Evolutionary conservation across 2,888 invertebrate species (phyloP).

Genomic region (Rhagium mordax): DNA sequence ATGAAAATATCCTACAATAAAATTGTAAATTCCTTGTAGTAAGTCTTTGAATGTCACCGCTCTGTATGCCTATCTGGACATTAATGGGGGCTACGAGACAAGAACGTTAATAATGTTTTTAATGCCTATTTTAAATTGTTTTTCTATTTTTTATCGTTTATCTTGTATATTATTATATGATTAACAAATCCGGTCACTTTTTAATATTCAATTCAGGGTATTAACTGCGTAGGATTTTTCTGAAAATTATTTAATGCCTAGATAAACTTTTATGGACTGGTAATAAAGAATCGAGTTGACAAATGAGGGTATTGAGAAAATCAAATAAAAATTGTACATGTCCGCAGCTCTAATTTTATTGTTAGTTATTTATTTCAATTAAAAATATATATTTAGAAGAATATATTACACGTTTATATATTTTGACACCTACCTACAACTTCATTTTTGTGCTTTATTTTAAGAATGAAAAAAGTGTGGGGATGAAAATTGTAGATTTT

Average conservation of each 20-base stretch:
- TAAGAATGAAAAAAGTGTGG: too few species aligned
- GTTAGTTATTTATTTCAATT: background rate
- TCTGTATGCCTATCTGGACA: slow-evolving; percentile 64
- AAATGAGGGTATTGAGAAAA: slow-evolving; percentile 7
- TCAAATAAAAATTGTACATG: background rate
- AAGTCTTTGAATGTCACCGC: slow-evolving; percentile 66
- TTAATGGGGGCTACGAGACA: slow-evolving; percentile 66
- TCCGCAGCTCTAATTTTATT: background rate
- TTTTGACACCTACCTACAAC: too few species aligned
- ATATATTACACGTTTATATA: too few species aligned
- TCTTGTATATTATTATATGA: slow-evolving; percentile 13
- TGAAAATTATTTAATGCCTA: slow-evolving; percentile 2
- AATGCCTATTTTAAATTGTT: slow-evolving; percentile 61
- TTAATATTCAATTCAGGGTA: slow-evolving; percentile 13
- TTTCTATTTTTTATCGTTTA: slow-evolving; percentile 37
- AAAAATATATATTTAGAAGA: too few species aligned
- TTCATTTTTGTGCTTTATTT: too few species aligned
- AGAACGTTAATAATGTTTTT: slow-evolving; percentile 65
- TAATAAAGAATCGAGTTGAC: slow-evolving; percentile 6
- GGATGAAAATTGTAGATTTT: too few species aligned
- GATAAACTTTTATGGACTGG: slow-evolving; percentile 9
- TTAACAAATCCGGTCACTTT: slow-evolving; percentile 24
- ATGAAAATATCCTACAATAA: slow-evolving; percentile 68
- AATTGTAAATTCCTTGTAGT: slow-evolving; percentile 65
- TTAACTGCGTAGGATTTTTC: background rate